Conservation (phyloP, 1,140 invertebrate genomes). For the Papilio helenus region DNA sequence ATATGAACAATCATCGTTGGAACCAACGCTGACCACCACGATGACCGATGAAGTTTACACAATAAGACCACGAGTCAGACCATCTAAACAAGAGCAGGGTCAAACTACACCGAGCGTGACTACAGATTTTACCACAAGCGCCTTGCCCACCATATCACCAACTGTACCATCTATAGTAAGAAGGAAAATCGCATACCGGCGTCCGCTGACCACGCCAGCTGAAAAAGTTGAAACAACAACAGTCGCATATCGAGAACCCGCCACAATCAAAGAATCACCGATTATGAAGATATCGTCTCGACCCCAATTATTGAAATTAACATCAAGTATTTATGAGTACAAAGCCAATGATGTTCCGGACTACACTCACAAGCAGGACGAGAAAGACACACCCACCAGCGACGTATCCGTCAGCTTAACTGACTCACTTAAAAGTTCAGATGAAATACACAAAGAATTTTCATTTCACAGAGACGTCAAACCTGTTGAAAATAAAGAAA, state of each 20-base stretch:
- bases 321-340: slow-evolving; percentile 56
- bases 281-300: slow-evolving; percentile 81
- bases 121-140: slow-evolving; percentile 79
- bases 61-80: slow-evolving; percentile 67
- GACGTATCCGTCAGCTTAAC: slow-evolving; percentile 73
- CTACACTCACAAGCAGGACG: slow-evolving; percentile 81
- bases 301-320: slow-evolving; percentile 56
- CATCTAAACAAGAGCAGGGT: slow-evolving; percentile 63
- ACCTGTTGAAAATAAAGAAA: slow-evolving; percentile 72
- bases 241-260: slow-evolving; percentile 52
- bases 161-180: slow-evolving; percentile 76
- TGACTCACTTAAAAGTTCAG: slow-evolving; percentile 60
- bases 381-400: slow-evolving; percentile 82
- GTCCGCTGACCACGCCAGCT: slow-evolving; percentile 60
- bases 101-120: slow-evolving; percentile 73
- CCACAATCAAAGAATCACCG: slow-evolving; percentile 71
- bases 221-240: slow-evolving; percentile 72
- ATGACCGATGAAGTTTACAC: slow-evolving; percentile 67
- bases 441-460: slow-evolving; percentile 61
- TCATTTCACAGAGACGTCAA: slow-evolving; percentile 75
- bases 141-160: slow-evolving; percentile 74
- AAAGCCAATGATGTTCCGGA: slow-evolving; percentile 71
- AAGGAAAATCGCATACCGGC: slow-evolving; percentile 65
- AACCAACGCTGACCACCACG: slow-evolving; percentile 54
- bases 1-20: slow-evolving; percentile 52